Percentiles rank a stretch among this genome's conserved stretches.
Conservation (phyloP, 2,797 vertebrate species). For the Craterocephalus amniculus region DNA sequence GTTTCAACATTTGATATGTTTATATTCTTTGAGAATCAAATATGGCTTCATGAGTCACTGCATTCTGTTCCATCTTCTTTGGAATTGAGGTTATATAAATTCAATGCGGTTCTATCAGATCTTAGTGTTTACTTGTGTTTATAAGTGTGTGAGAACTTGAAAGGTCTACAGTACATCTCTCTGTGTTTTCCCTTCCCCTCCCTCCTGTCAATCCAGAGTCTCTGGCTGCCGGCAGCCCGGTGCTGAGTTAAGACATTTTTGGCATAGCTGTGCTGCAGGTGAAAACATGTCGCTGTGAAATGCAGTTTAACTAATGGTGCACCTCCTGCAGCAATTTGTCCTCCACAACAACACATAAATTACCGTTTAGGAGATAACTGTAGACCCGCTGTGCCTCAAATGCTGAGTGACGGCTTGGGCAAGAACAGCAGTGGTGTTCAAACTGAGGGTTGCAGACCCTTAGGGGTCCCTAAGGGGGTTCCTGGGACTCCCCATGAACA, state of each 20-base stretch:
- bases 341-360: conserved; percentile 73
- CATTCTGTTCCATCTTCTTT: too few relatives aligned
- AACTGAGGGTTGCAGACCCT: conserved; percentile 10
- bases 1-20: too few relatives aligned
- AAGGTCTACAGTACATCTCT: conserved; percentile 7
- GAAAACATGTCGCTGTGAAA: conserved; percentile 76
- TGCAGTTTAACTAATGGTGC: conserved; percentile 72
- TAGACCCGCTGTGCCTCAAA: conserved; percentile 1
- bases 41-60: too few relatives aligned
- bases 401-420: conserved; percentile 39
- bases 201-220: conserved; percentile 33
- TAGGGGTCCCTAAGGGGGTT: conserved; percentile 13
- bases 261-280: conserved; percentile 82
- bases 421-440: conserved; percentile 1
- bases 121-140: conserved; percentile 3
- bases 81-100: too few relatives aligned
- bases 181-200: not conserved
- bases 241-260: conserved; percentile 76
- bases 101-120: not conserved
- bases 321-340: conserved; percentile 80
- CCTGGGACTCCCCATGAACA: conserved; percentile 44
- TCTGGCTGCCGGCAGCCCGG: conserved; percentile 46
- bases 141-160: conserved; percentile 18
- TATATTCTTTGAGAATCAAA: too few relatives aligned
- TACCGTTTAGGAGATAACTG: conserved; percentile 64